phyloP scores from a whole-genome alignment of 2,113 vertebrate species.

The Percina caprodes region DNA sequence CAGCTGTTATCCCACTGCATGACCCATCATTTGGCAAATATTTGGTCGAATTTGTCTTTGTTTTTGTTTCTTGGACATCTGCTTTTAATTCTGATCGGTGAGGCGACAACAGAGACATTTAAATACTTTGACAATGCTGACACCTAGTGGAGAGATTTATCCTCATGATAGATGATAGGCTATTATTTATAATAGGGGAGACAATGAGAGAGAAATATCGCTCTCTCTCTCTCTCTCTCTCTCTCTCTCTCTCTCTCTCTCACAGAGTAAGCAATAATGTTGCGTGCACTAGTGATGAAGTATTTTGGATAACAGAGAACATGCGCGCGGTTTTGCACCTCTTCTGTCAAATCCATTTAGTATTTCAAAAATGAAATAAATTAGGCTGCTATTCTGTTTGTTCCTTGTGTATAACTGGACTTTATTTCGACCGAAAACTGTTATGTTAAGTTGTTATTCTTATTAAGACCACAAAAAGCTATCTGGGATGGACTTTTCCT shows the following conservation, averaged over 20 bases:
- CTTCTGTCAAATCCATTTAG: background rate
- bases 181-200: too few relatives aligned
- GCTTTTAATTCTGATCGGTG: slow-evolving; percentile 46
- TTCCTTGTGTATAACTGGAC: background rate
- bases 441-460: background rate
- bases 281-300: background rate
- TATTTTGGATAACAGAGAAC: background rate
- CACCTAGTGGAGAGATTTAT: slow-evolving; percentile 45
- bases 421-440: background rate
- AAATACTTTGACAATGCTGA: slow-evolving; percentile 50
- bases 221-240: too few relatives aligned
- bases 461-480: background rate
- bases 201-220: too few relatives aligned
- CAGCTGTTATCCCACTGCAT: too few relatives aligned
- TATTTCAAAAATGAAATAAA: background rate
- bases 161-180: too few relatives aligned
- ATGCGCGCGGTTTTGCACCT: background rate
- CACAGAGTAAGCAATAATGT: background rate
- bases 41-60: background rate
- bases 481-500: slow-evolving; percentile 36
- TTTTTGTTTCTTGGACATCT: slow-evolving; percentile 53
- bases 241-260: too few relatives aligned
- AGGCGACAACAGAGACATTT: too few relatives aligned
- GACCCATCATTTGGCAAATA: slow-evolving; percentile 4
- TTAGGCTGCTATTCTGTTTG: background rate